Evolutionary conservation across 1,140 invertebrate genomes (phyloP).

Genomic region (Drosophila fuyamai): DNA sequence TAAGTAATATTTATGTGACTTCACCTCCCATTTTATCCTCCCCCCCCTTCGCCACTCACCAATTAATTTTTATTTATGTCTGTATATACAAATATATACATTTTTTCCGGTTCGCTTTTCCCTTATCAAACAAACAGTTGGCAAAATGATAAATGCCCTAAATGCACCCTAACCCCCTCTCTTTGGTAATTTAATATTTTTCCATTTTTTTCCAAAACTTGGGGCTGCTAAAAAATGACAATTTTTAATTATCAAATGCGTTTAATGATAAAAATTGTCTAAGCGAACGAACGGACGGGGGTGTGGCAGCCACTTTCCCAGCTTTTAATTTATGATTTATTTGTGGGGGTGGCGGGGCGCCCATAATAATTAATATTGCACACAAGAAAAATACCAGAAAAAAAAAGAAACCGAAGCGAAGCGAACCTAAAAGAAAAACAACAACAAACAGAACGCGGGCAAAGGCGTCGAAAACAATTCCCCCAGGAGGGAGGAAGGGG

Average conservation of each 20-base stretch:
- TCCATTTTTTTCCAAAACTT: constrained; percentile 31
- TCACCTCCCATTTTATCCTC: constrained; percentile 13
- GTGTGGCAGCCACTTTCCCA: constrained; percentile 45
- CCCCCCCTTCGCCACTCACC: constrained; percentile 6
- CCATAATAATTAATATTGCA: constrained; percentile 82
- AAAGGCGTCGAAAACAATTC: constrained; percentile 62
- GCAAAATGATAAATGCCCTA: constrained; percentile 81
- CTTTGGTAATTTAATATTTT: constrained; percentile 79
- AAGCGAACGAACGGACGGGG: constrained; percentile 25
- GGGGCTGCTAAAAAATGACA: constrained; percentile 79
- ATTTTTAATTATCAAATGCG: constrained; percentile 85
- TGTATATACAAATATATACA: constrained; percentile 10
- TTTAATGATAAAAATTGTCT: constrained; percentile 84
- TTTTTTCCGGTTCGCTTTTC: constrained; percentile 45
- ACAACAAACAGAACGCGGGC: constrained; percentile 19
- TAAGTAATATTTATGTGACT: constrained; percentile 74
- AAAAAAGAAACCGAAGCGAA: constrained; percentile 2
- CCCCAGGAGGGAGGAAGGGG: constrained; percentile 28
- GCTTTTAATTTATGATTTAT: constrained; percentile 82
- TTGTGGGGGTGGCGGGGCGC: constrained; percentile 74
- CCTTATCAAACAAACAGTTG: constrained; percentile 83
- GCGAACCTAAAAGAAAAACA: constrained; percentile 15
- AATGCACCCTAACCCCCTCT: constrained; percentile 16
- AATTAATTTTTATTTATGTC: constrained; percentile 45
- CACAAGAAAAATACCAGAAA: constrained; percentile 56